Evolutionary conservation across 2,888 invertebrate species (phyloP), one percentile per base, ranked within the genome.

Genomic region (Sisyra terminalis): DNA sequence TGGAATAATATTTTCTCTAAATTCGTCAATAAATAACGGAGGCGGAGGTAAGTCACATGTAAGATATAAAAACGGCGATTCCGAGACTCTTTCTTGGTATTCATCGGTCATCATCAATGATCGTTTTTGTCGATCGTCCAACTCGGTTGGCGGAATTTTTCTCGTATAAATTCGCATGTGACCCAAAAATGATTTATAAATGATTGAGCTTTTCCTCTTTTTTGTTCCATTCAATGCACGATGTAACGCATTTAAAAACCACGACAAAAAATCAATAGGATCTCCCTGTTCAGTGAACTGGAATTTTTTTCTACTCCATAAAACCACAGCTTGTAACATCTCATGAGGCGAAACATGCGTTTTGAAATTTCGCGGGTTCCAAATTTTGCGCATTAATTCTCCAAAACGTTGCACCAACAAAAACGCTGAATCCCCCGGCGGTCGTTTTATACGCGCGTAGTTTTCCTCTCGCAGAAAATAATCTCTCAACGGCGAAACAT

Each of bases 341-440:
- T 99, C 98, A 59, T 99, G 99, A 0, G 99, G 99, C 14, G 94
- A 96, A 0, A 99, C 99, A 57, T 99, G 99, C 1, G 97, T 88
- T 64, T 99, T 98, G 59, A 99, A 99, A 55, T 97, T 97, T 32
- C 93, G 71, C 0, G 97, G 96, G 63, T 99, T 98, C 98, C 98
- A 99, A 52, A 99, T 68, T 60, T 99, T 99, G 13, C 98, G 70
- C 65, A 97, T 76, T 18, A 98, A 67, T 59, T 98, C 97, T 0
- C 97, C 97, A 60, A 94, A 97, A 55, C 82, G 66, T 57, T 89
- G 88, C 0, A 94, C 92, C 38, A 99, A 65, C 18, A 93, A 71
- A 56, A 88, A 89, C 44, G 84, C 80, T 2, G 89, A 93, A 62
- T 97, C 96, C 0, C 97, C 97, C 0, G 97, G 94, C 1, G 96